Evolutionary conservation across 2,888 invertebrate species (phyloP).

Genomic region (Drosophila parthenogenetica): DNA sequence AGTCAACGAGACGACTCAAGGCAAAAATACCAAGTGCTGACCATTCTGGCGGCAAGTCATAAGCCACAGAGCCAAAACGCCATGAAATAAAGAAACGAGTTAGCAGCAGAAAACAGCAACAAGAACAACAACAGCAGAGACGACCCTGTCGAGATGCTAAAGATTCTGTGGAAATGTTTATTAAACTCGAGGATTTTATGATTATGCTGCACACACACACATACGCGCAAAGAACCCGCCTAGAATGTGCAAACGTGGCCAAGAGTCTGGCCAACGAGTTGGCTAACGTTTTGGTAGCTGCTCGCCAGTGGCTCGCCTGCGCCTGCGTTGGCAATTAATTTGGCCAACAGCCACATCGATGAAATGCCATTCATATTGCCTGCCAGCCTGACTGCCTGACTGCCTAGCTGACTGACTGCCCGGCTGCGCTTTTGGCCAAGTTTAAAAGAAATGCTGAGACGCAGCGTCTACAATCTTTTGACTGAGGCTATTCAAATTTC

Average conservation of each 20-base stretch:
- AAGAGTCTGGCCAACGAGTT: conserved; percentile 1
- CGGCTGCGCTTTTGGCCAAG: conserved; percentile 9
- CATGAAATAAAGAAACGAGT: conserved; percentile 76
- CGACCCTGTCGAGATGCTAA: conserved; percentile 70
- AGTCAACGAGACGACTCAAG: conserved; percentile 59
- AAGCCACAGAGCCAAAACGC: conserved; percentile 66
- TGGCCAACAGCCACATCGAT: conserved; percentile 72
- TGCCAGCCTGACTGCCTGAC: conserved; percentile 29
- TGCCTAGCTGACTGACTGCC: conserved; percentile 11
- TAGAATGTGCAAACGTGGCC: conserved; percentile 12
- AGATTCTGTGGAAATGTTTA: conserved; percentile 81
- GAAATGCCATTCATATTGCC: conserved; percentile 80
- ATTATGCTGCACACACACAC: conserved; percentile 73
- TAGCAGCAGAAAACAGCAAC: conserved; percentile 48
- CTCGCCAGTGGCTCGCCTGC: conserved; percentile 44
- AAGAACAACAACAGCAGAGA: conserved; percentile 7
- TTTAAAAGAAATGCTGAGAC: conserved; percentile 6
- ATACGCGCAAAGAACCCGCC: conserved; percentile 27
- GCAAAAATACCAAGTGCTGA: conserved; percentile 33
- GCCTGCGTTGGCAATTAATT: conserved; percentile 80
- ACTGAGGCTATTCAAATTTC: conserved; percentile 70
- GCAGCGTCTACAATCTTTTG: conserved; percentile 21
- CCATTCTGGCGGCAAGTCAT: conserved; percentile 55
- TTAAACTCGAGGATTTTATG: conserved; percentile 78
- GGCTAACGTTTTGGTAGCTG: conserved; percentile 31